Evolutionary conservation across 2,113 vertebrate species (phyloP), one percentile per base, ranked within the genome.

Genomic region (Suncus etruscus): DNA sequence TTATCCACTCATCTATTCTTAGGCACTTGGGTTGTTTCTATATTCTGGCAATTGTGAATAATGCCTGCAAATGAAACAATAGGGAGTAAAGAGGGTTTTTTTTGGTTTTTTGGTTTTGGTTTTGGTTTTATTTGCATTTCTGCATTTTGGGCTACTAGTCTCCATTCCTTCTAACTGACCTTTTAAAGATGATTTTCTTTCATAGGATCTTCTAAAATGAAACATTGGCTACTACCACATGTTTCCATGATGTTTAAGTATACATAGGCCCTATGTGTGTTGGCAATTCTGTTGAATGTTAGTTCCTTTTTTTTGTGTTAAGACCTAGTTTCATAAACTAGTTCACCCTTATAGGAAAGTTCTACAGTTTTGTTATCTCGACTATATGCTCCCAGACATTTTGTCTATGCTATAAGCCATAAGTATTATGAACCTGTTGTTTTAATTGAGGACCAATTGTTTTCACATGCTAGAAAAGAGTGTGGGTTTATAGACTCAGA

Each of bases 381-480:
- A 54, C 16, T 93, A 4, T 76, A 27, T 82, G 31, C 20, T 54
- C 27, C 27, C 1, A 48, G 68, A 76, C n/a, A 0, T 73, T 75
- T 54, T n/a, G 10, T 61, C 20, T 27, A n/a, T 51, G 14, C 8
- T 72, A 9, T n/a, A 73, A 66, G 6, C 20, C 63, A 10, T 91
- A 4, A 14, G 48, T 48, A 92, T 78, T 68, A 8, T 86, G 47
- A 83, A 83, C 8, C 2, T 66, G 14, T 54, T n/a, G 63, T 22
- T 87, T 48, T 69, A 3, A n/a, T n/a, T 80, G 58, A 90, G 4
- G 4, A 20, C 45, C 63, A 51, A 12, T 92, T 89, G 15, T 92
- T 91, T 93, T 58, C 51, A 94, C 72, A 31, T 69, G n/a, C 45
- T n/a, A 65, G 32, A 92, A 92, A 70, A 63, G 47, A 68, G 39